These are phyloP conservation scores for Euplagia quadripunctaria DNA, from an alignment of 2,888 invertebrate species.

Conservation along the genomic window DNA sequence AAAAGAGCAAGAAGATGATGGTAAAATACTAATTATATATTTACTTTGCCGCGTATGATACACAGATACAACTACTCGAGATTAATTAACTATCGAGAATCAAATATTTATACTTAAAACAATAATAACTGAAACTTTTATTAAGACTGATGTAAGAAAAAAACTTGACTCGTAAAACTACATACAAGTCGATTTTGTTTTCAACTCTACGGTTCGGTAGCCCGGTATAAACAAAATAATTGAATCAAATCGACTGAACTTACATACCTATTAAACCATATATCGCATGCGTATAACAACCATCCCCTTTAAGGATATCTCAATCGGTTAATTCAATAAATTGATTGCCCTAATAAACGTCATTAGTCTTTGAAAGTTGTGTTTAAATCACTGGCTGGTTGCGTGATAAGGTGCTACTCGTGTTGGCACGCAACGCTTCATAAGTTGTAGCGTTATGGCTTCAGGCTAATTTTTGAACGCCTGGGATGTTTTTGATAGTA, in stretches of 20 bases:
- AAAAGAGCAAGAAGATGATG: too few species aligned
- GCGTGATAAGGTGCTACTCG: conserved; percentile 78
- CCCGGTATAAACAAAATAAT: background rate
- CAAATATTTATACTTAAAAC: too few species aligned
- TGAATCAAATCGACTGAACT: background rate
- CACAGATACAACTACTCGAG: too few species aligned
- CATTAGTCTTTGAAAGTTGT: conserved; percentile 80
- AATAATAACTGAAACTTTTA: too few species aligned
- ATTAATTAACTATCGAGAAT: too few species aligned
- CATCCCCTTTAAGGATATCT: conserved; percentile 69
- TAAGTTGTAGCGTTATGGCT: conserved; percentile 42
- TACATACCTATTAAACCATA: background rate
- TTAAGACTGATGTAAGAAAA: too few species aligned
- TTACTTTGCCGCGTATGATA: too few species aligned
- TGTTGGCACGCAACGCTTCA: conserved; percentile 74
- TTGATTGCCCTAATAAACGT: conserved; percentile 83
- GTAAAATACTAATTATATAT: too few species aligned
- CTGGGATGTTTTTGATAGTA: conserved; percentile 28
- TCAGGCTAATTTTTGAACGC: conserved; percentile 45
- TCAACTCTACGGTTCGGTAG: background rate
- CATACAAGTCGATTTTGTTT: background rate
- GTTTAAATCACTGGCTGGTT: conserved; percentile 76
- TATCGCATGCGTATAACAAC: conserved; percentile 35
- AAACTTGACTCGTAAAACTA: background rate
- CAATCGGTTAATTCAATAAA: conserved; percentile 80